Evolutionary conservation across 2,113 vertebrate genomes (phyloP), one percentile per base, ranked within the genome.

Genomic region (Rhynchomys soricoides): DNA sequence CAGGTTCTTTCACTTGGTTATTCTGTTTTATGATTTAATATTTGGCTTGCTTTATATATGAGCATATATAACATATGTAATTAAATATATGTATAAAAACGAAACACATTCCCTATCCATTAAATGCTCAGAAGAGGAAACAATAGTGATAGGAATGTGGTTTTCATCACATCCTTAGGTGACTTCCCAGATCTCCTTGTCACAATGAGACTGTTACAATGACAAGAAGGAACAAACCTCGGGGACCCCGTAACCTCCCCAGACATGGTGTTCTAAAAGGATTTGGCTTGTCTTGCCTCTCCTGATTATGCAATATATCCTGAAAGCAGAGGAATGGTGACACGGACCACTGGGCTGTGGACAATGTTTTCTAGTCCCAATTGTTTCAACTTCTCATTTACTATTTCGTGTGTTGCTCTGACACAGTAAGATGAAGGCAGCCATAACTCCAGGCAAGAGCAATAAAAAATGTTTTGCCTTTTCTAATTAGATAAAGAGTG

Each of bases 291-390:
- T 96, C 95, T 98, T 1, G 0, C 96, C 98, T 97, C 95, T 97
- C 96, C 93, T 98, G 97, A 98, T 98, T 97, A 98, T 96, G 89
- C 93, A 97, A 87, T 62, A 24, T 91, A 97, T 90, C 86, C 94
- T 94, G 95, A 89, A 91, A 97, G 96, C 95, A 98, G 96, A 86
- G 93, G 70, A 93, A 71, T 57, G 94, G 97, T 26, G 93, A 98
- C 93, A 98, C 0, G 66, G 97, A 98, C 97, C 86, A 87, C 94
- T 93, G 94, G 95, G 88, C 96, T 97, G 96, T 86, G 91, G 85
- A 95, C 83, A 94, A 15, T 86, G 86, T 95, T 97, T 97, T 95
- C 96, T 95, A 70, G 87, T 93, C 93, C 89, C 1, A 43, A 89
- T 97, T 91, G 90, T 94, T 98, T 95, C 86, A 94, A 66, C 85